Evolutionary conservation across 1,140 invertebrate genomes (phyloP), one percentile per base, ranked within the genome.

Genomic region (Brachionus rubens): DNA sequence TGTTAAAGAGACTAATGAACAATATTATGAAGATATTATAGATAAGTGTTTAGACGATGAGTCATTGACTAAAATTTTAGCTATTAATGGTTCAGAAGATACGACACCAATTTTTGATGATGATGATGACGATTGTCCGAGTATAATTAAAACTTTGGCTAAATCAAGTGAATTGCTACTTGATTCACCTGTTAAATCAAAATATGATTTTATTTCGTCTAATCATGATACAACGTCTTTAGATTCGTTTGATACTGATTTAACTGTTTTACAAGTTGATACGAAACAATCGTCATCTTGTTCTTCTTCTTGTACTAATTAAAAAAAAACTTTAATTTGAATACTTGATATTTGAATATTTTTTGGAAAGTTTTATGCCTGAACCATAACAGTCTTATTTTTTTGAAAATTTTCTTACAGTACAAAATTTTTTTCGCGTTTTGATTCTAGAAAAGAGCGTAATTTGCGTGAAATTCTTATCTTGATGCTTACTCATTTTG

Each of bases 1-100:
- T 40, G 28, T 19, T 16, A 33, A 19, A 7, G 54, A 59, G 0
- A 36, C 3, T 9, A 19, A 16, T 16, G 36, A 36, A 12, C 6
- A 33, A 30, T 36, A 28, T 28, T 59, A 59, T 59, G 54, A 59
- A 36, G 54, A 59, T 9, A n/a, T 59, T 6, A 59, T 59, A 30
- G 54, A 59, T 16, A 59, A 36, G 19, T 59, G 54, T 10, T 36
- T 59, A 7, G 54, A 59, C 19, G 54, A 59, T 33, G 54, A 59
- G 16, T 36, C 28, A 16, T 9, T 59, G 12, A 36, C 54, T 1
- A 59, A 59, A 1, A 59, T 59, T 16, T 19, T 59, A 33, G 54
- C 54, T 16, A 16, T 59, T 9, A 30, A 59, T 2, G 54, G 54
- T 0, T 59, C 54, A 6, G 54, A 36, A 16, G 26, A 24, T 9